phyloP scores from a whole-genome alignment of 2,888 invertebrate genomes.

The Exocentrus adspersus region DNA sequence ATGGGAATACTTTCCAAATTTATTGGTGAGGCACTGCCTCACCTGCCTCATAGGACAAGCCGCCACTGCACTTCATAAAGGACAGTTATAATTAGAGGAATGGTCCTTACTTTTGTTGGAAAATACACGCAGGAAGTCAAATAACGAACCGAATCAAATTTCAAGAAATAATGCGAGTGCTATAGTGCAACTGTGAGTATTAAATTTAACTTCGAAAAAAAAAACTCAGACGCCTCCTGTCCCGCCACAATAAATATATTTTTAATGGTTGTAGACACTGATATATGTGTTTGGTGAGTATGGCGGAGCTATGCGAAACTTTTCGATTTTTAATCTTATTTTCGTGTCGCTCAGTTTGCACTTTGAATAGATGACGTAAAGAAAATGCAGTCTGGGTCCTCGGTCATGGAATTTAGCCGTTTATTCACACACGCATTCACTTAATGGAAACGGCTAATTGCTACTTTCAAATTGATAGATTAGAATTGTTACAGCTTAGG shows the following conservation, averaged over 20 bases:
- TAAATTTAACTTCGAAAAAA: slow-evolving; percentile 1
- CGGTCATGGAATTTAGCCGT: background rate
- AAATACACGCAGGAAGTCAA: background rate
- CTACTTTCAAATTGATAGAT: background rate
- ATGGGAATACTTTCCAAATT: no score
- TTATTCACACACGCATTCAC: background rate
- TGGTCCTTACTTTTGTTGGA: background rate
- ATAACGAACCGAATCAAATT: background rate
- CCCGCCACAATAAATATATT: slow-evolving; percentile 3
- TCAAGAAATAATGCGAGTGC: background rate
- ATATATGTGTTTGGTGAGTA: background rate
- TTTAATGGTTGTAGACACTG: background rate
- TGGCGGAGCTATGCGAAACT: background rate
- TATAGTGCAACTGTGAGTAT: background rate
- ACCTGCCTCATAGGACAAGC: no score
- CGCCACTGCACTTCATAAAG: no score
- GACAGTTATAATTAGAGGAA: no score
- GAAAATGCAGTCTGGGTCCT: background rate
- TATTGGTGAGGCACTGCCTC: no score
- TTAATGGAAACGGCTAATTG: background rate
- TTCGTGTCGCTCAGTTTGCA: background rate
- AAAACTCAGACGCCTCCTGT: background rate
- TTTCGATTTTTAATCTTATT: background rate
- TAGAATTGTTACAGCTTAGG: no score
- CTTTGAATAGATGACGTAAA: background rate